Conservation (phyloP, 2,113 vertebrate genomes). For the Suricata suricatta region DNA sequence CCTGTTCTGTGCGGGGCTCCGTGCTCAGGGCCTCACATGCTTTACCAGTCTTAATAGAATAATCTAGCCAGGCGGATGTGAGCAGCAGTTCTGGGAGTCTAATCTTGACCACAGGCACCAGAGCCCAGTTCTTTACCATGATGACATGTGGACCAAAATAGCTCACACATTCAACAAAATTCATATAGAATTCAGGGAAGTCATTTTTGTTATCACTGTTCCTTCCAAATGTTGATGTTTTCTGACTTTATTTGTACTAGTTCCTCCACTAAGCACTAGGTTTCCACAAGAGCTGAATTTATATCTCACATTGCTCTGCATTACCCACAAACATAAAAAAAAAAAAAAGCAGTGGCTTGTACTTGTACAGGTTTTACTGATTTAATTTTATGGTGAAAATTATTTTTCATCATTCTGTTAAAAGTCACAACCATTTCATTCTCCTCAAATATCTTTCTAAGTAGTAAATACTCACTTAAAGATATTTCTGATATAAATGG, state of each 20-base stretch:
- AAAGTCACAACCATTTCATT: constrained; percentile 26
- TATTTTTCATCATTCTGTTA: not conserved
- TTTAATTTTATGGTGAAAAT: constrained; percentile 23
- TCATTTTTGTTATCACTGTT: not conserved
- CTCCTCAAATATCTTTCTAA: not conserved
- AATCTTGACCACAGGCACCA: not conserved
- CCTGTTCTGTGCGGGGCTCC: not conserved
- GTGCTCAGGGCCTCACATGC: not conserved
- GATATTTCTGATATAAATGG: not conserved
- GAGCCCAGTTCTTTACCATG: not conserved
- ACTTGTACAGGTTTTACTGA: not conserved
- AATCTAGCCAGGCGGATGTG: not conserved
- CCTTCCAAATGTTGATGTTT: constrained; percentile 16
- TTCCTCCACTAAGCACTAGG: not conserved
- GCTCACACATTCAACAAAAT: not conserved
- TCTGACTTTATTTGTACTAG: not conserved
- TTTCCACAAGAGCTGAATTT: not conserved
- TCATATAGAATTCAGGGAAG: not conserved
- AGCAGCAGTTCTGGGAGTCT: not conserved
- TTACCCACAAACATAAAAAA: not conserved
- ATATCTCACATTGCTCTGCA: not conserved
- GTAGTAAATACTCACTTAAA: not conserved
- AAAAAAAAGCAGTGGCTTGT: not conserved
- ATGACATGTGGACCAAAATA: not conserved
- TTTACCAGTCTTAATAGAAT: not conserved